Percentiles rank a stretch among this genome's conserved stretches.
phyloP scores from a whole-genome alignment of 2,113 vertebrate species.

The Egretta garzetta region DNA sequence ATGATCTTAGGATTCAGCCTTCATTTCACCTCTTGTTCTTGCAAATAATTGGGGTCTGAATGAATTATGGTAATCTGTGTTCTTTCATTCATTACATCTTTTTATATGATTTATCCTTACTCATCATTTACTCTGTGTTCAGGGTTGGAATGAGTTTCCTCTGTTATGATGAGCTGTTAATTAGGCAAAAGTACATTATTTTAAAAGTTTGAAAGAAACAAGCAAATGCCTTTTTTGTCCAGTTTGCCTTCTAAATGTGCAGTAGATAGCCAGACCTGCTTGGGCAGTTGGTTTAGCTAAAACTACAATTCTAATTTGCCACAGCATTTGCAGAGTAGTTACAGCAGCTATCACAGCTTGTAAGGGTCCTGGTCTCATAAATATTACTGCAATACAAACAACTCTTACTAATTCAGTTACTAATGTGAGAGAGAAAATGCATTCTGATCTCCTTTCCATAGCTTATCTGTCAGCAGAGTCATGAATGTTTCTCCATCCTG shows the following conservation, averaged over 20 bases:
- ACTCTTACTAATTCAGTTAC: not conserved
- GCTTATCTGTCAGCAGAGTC: not conserved
- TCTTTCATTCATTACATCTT: not conserved
- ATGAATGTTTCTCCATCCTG: not conserved
- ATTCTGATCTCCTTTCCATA: not conserved
- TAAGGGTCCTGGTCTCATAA: not conserved
- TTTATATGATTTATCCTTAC: not conserved
- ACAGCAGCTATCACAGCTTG: not conserved
- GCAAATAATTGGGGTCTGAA: not conserved
- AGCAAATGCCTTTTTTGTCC: accelerated
- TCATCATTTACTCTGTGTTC: not conserved
- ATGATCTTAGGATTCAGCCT: not conserved
- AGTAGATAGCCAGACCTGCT: not conserved
- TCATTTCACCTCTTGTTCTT: not conserved
- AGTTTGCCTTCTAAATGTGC: not conserved
- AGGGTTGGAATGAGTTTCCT: not conserved
- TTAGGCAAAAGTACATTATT: no score
- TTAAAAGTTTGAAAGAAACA: not conserved
- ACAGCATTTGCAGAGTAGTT: not conserved
- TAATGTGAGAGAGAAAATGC: not conserved
- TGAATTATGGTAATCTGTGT: not conserved
- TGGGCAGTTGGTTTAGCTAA: not conserved
- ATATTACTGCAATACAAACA: not conserved
- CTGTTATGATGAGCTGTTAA: not conserved
- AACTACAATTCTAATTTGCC: not conserved